Conservation (phyloP, 2,888 invertebrate species). For the Elegia similella region DNA sequence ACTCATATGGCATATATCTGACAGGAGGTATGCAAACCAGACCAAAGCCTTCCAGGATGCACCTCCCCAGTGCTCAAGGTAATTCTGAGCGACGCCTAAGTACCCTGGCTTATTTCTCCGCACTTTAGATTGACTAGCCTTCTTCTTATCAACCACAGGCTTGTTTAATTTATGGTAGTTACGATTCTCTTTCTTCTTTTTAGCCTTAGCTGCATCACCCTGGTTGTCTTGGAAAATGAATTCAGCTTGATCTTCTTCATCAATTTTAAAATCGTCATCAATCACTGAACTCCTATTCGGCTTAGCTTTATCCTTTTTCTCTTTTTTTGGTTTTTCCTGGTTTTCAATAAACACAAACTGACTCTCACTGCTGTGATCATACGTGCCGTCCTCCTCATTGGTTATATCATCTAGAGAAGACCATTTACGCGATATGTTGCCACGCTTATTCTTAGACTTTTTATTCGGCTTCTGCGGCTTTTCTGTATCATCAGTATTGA, state of each 20-base stretch:
- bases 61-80: conserved; percentile 79
- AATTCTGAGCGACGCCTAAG: conserved; percentile 66
- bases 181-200: conserved; percentile 76
- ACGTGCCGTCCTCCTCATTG: conserved; percentile 60
- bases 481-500: conserved; percentile 66
- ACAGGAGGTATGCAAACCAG: conserved; percentile 90
- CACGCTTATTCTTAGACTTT: conserved; percentile 69
- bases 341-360: conserved; percentile 75
- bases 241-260: conserved; percentile 57
- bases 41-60: conserved; percentile 83
- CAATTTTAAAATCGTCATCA: conserved; percentile 56
- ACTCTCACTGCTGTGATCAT: conserved; percentile 57
- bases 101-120: conserved; percentile 69
- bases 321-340: conserved; percentile 68
- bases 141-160: conserved; percentile 71
- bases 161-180: conserved; percentile 59
- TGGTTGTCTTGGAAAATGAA: conserved; percentile 65
- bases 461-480: conserved; percentile 64
- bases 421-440: conserved; percentile 79
- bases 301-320: conserved; percentile 62
- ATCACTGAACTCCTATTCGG: conserved; percentile 44
- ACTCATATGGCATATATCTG: conserved; percentile 91
- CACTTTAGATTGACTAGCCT: conserved; percentile 61
- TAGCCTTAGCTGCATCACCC: conserved; percentile 52
- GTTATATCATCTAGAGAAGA: conserved; percentile 81